Conservation (phyloP, 2,113 vertebrate genomes). For the Hyaena hyaena region DNA sequence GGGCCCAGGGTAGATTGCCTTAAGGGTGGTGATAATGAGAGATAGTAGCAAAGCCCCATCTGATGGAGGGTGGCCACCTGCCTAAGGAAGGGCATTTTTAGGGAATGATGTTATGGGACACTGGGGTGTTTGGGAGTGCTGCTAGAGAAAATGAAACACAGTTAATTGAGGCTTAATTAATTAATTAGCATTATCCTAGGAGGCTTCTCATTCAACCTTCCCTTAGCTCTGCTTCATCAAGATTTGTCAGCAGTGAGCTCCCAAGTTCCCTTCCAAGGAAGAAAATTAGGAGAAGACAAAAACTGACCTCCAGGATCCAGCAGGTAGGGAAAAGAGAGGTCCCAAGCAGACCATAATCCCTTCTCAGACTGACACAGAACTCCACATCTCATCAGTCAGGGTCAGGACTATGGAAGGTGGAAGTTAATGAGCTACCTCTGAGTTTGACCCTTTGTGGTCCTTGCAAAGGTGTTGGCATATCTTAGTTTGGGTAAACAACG, state of each 20-base stretch:
- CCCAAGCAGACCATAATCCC: neutral
- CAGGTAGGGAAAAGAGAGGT: neutral
- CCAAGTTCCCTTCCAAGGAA: neutral
- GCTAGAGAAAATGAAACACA: neutral
- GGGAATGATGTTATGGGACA: neutral
- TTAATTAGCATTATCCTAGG: neutral
- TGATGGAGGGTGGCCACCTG: neutral
- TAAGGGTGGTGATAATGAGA: neutral
- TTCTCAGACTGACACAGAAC: neutral
- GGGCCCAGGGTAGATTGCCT: neutral
- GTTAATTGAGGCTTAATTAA: slow-evolving; percentile 34
- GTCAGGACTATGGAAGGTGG: neutral
- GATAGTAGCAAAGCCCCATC: neutral
- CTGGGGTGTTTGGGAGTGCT: neutral
- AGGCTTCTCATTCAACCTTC: neutral
- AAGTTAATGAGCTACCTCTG: neutral
- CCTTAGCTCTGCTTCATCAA: neutral
- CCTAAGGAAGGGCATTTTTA: neutral
- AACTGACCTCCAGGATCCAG: neutral
- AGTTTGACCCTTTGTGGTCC: neutral
- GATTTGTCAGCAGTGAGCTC: neutral
- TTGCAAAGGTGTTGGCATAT: neutral
- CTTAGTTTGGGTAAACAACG: neutral
- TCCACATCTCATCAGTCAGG: neutral
- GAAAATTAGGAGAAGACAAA: neutral